Percentiles rank a stretch among this genome's conserved stretches.
phyloP scores from a whole-genome alignment of 2,888 invertebrate genomes.

The Cantharis lateralis region DNA sequence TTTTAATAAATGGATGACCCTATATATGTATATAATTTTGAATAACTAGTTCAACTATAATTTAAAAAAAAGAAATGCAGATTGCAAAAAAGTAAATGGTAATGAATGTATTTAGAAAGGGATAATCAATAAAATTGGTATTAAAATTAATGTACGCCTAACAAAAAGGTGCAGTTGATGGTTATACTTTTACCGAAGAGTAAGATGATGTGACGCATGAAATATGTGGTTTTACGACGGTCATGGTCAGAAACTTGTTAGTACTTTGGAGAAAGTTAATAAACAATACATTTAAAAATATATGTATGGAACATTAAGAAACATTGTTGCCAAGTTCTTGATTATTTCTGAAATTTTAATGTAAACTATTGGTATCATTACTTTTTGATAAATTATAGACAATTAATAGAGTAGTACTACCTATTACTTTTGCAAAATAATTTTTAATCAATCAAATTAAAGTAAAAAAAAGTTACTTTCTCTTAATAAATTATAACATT shows the following conservation, averaged over 20 bases:
- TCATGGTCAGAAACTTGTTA: slow-evolving; percentile 4
- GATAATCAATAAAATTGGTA: neutral
- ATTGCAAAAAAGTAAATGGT: neutral
- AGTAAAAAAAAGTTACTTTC: neutral
- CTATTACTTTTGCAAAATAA: neutral
- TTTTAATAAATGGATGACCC: neutral
- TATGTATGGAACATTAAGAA: neutral
- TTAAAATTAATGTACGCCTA: neutral
- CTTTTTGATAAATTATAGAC: neutral
- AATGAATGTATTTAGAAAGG: neutral
- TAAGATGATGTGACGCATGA: neutral
- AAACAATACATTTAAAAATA: slow-evolving; percentile 3
- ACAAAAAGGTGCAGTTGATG: neutral
- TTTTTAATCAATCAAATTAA: neutral
- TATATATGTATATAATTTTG: neutral
- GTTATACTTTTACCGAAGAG: neutral
- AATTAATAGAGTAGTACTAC: neutral
- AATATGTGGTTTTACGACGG: neutral
- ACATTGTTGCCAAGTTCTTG: neutral
- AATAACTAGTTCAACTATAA: neutral
- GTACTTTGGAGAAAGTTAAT: slow-evolving; percentile 6
- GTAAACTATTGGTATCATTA: neutral
- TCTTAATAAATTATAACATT: neutral
- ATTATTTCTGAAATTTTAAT: neutral
- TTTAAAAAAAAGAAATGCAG: neutral